Conservation (phyloP, 2,888 invertebrate genomes). For the Campopleginae sp. region DNA sequence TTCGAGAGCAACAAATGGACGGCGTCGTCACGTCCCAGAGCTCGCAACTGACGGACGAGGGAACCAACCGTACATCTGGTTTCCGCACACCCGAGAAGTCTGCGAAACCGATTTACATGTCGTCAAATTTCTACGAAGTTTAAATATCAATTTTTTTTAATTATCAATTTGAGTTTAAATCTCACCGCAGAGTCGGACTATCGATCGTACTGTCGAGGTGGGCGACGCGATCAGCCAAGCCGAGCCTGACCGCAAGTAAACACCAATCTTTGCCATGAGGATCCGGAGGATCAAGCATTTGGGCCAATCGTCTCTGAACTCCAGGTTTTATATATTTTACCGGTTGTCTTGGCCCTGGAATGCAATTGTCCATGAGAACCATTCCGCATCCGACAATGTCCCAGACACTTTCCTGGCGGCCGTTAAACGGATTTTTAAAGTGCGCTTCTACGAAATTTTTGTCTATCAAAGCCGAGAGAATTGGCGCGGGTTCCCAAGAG, state of each 20-base stretch:
- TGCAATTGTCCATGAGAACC: slow-evolving; percentile 78
- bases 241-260: slow-evolving; percentile 89
- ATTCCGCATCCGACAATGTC: slow-evolving; percentile 81
- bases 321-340: slow-evolving; percentile 87
- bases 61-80: slow-evolving; percentile 80
- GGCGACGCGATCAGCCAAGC: slow-evolving; percentile 86
- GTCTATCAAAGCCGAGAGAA: slow-evolving; percentile 79
- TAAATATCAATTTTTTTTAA: background rate
- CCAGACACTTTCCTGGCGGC: slow-evolving; percentile 81
- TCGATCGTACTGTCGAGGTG: slow-evolving; percentile 81
- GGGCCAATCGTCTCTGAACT: slow-evolving; percentile 87
- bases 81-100: slow-evolving; percentile 80
- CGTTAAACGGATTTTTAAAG: slow-evolving; percentile 82
- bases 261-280: slow-evolving; percentile 92
- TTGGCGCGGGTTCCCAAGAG: slow-evolving; percentile 80
- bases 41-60: slow-evolving; percentile 79
- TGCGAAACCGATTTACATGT: slow-evolving; percentile 62
- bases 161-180: background rate
- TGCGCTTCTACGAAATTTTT: slow-evolving; percentile 79
- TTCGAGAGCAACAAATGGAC: slow-evolving; percentile 80
- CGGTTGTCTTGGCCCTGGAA: slow-evolving; percentile 80
- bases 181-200: slow-evolving; percentile 81
- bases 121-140: background rate
- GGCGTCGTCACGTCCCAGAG: slow-evolving; percentile 82
- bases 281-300: slow-evolving; percentile 90